These are phyloP conservation scores for Helicoverpa armigera DNA, from an alignment of 1,140 invertebrate genomes.

Conservation along the genomic window DNA sequence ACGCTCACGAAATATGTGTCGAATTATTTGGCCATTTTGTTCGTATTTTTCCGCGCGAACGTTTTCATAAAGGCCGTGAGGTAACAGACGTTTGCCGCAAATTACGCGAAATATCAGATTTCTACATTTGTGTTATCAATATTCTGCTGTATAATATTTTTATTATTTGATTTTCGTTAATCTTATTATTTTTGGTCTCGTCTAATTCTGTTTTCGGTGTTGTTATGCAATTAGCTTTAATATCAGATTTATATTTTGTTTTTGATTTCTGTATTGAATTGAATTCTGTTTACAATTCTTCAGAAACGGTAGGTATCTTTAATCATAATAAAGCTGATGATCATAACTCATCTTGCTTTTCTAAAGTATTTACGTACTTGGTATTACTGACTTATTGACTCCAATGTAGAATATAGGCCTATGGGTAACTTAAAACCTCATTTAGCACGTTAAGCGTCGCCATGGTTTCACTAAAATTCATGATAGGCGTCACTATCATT, in stretches of 20 bases:
- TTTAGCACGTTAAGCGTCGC: too few species aligned
- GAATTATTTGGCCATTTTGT: conserved; percentile 5
- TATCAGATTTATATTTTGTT: too few species aligned
- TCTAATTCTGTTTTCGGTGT: neutral
- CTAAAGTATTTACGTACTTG: too few species aligned
- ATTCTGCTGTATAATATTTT: neutral
- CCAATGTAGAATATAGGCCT: too few species aligned
- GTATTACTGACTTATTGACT: too few species aligned
- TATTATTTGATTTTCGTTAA: neutral
- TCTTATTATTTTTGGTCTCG: neutral
- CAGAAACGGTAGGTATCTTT: neutral
- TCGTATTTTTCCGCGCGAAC: conserved; percentile 2
- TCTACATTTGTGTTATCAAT: neutral
- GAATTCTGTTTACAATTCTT: too few species aligned
- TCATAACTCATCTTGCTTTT: too few species aligned
- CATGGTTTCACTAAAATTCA: too few species aligned
- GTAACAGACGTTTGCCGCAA: neutral
- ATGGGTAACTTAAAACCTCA: too few species aligned
- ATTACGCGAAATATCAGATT: conserved; percentile 8
- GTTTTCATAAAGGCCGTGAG: neutral
- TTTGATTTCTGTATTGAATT: neutral
- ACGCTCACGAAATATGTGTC: neutral
- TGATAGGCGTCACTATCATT: too few species aligned
- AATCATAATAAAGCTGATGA: neutral
- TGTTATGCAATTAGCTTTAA: too few species aligned